A percentile compares a stretch with the other conserved stretches of the same genome.
These are phyloP conservation scores for Hydrochoerus hydrochaeris DNA, from an alignment of 2,113 vertebrate species.

Conservation along the genomic window DNA sequence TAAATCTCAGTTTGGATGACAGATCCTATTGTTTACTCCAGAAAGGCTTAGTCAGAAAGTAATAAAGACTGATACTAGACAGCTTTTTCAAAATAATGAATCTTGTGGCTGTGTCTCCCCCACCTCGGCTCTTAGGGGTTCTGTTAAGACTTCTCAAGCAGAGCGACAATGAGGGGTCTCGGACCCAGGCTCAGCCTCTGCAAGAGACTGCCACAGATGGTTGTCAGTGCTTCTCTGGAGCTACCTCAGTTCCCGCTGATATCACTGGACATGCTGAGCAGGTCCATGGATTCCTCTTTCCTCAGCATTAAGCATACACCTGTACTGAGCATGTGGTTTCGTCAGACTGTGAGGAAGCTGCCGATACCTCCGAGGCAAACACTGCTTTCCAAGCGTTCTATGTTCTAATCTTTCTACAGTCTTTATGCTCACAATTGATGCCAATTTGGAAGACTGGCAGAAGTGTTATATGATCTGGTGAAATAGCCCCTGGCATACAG, in stretches of 20 bases:
- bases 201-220: background rate
- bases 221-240: background rate
- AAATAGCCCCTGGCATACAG: background rate
- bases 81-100: conserved; percentile 48
- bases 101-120: background rate
- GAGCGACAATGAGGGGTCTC: background rate
- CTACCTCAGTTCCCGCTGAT: background rate
- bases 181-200: background rate
- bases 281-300: background rate
- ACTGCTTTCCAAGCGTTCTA: background rate
- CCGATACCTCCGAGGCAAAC: background rate
- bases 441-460: background rate
- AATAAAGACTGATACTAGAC: background rate
- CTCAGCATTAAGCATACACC: background rate
- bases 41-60: conserved; percentile 14
- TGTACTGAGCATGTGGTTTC: background rate
- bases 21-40: background rate
- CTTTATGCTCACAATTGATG: conserved; percentile 1
- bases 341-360: background rate
- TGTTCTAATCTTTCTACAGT: background rate
- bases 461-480: background rate
- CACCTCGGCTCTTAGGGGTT: background rate
- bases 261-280: background rate
- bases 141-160: background rate
- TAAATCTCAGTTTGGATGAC: background rate